Evolutionary conservation across 2,113 vertebrate species (phyloP).

Genomic region (Tretioscincus oriximinensis): DNA sequence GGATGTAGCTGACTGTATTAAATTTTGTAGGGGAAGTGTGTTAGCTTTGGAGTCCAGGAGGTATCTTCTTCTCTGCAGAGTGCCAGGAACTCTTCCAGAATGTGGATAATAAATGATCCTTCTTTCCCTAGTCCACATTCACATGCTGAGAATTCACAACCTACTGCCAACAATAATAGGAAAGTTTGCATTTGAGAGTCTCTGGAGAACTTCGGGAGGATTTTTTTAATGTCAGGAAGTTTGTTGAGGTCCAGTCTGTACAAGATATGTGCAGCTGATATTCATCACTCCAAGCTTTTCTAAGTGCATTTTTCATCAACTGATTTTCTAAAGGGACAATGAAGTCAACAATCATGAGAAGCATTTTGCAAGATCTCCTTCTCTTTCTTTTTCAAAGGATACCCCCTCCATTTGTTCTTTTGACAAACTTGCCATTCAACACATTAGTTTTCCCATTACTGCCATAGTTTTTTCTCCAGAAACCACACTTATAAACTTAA

Average conservation of each 20-base stretch:
- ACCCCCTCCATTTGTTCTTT: not conserved
- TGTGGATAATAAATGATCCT: not conserved
- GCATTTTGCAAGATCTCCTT: not conserved
- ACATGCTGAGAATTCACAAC: not conserved
- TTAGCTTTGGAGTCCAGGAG: not conserved
- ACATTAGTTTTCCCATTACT: not conserved
- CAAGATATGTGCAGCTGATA: constrained; percentile 7
- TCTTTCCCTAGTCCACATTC: constrained; percentile 1
- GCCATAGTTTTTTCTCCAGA: not conserved
- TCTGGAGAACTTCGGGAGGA: not conserved
- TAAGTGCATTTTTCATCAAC: constrained; percentile 4
- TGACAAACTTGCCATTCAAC: not conserved
- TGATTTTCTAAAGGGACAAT: constrained; percentile 1
- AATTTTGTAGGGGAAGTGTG: not conserved
- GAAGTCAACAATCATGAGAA: not conserved
- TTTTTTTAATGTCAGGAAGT: not conserved
- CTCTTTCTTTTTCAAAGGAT: not conserved
- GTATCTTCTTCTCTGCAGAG: not conserved
- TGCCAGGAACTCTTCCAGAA: not conserved
- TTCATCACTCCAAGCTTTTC: not conserved
- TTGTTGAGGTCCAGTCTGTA: not conserved
- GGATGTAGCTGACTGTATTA: constrained; percentile 3
- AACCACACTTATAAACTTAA: not conserved
- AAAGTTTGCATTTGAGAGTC: constrained; percentile 5
- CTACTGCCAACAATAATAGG: not conserved